These are phyloP conservation scores for Diorhabda carinulata DNA, from an alignment of 1,140 invertebrate species.

Conservation along the genomic window DNA sequence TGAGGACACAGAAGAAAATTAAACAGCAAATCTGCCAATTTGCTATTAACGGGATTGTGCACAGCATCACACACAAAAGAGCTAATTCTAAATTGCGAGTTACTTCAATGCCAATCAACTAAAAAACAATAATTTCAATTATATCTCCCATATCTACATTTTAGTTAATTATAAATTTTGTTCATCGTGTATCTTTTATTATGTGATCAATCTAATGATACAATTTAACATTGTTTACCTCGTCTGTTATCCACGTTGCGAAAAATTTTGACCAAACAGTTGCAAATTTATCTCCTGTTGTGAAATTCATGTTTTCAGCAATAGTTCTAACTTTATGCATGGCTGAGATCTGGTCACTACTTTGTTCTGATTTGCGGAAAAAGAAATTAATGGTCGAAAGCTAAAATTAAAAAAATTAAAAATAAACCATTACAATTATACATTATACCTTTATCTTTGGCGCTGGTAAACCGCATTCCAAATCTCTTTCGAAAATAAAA, in stretches of 20 bases:
- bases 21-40: slow-evolving; percentile 73
- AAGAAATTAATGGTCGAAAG: slow-evolving; percentile 60
- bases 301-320: slow-evolving; percentile 54
- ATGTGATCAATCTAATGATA: background rate
- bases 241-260: slow-evolving; percentile 73
- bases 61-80: slow-evolving; percentile 74
- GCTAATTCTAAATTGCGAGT: slow-evolving; percentile 76
- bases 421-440: background rate
- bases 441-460: slow-evolving; percentile 53
- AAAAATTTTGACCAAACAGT: slow-evolving; percentile 69
- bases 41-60: slow-evolving; percentile 76
- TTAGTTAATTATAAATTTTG: background rate
- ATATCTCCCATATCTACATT: background rate
- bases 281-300: slow-evolving; percentile 56
- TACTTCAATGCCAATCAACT: slow-evolving; percentile 69
- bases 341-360: slow-evolving; percentile 67
- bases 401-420: slow-evolving; percentile 29
- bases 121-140: slow-evolving; percentile 24
- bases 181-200: background rate
- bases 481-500: slow-evolving; percentile 59
- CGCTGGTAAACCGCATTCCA: slow-evolving; percentile 59
- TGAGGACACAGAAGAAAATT: slow-evolving; percentile 72
- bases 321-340: slow-evolving; percentile 63
- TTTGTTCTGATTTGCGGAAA: slow-evolving; percentile 57
- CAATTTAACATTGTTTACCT: slow-evolving; percentile 48